A percentile compares a stretch with the other conserved stretches of the same genome.
These are phyloP conservation scores for Clarias laeviceps DNA, from an alignment of 2,797 vertebrate genomes.

Conservation along the genomic window DNA sequence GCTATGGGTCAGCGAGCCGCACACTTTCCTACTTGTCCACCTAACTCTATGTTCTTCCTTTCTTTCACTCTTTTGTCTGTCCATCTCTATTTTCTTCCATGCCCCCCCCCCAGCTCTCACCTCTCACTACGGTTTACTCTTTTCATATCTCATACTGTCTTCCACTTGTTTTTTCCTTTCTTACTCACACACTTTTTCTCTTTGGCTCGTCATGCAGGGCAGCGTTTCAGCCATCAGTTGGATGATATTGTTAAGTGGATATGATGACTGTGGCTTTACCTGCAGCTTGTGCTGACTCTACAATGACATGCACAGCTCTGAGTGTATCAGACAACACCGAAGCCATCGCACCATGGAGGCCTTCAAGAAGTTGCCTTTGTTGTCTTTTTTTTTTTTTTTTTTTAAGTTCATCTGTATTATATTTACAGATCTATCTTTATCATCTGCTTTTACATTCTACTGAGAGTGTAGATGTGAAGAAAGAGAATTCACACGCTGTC, in stretches of 20 bases:
- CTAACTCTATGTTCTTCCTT: conserved; percentile 14
- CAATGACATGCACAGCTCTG: not conserved
- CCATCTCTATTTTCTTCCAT: conserved; percentile 29
- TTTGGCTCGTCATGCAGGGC: conserved; percentile 5
- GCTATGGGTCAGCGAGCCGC: conserved; percentile 40
- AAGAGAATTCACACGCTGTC: conserved; percentile 1
- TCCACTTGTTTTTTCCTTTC: not conserved
- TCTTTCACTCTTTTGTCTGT: conserved; percentile 22
- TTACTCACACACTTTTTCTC: not conserved
- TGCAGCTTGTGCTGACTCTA: conserved; percentile 12
- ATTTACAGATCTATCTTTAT: not conserved
- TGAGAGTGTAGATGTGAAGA: conserved; percentile 5
- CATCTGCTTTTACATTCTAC: conserved; percentile 13
- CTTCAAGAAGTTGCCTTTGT: not conserved
- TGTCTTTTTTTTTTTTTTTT: not conserved
- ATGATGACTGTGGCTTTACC: conserved; percentile 30
- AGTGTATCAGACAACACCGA: not conserved
- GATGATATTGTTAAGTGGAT: conserved; percentile 40
- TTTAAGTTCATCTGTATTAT: too few species aligned
- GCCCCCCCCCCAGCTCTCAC: not conserved
- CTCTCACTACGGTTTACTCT: conserved; percentile 26
- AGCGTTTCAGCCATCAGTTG: conserved; percentile 26
- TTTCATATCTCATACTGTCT: conserved; percentile 21
- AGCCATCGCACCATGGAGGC: not conserved
- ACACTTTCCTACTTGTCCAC: conserved; percentile 14